These are phyloP conservation scores for Cebidichthys violaceus DNA, from an alignment of 2,113 vertebrate species.

Conservation along the genomic window DNA sequence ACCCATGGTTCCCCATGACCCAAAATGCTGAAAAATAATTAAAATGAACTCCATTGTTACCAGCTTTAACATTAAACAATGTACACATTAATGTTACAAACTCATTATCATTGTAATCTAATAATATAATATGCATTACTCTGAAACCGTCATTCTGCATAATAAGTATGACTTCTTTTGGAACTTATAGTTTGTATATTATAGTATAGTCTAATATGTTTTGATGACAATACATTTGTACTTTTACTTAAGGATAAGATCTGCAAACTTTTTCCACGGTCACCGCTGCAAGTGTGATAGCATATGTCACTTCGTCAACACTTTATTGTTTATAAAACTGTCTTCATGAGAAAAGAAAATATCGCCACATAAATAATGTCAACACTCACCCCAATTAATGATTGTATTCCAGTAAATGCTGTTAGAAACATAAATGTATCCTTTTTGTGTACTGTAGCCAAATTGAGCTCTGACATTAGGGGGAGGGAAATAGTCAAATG, in stretches of 20 bases:
- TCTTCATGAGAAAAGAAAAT: neutral
- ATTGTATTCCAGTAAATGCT: neutral
- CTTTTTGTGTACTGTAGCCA: neutral
- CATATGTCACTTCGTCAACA: slow-evolving; percentile 12
- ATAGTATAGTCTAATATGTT: neutral
- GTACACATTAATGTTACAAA: neutral
- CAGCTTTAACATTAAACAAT: neutral
- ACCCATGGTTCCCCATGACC: neutral
- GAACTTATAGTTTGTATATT: too few relatives aligned
- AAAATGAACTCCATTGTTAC: neutral
- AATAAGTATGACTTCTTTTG: neutral
- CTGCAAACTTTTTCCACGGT: neutral
- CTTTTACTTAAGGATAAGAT: neutral
- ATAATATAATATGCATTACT: neutral
- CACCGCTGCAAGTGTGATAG: neutral
- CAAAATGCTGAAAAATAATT: too few relatives aligned
- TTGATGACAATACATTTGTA: neutral
- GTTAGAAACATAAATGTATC: neutral
- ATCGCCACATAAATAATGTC: neutral
- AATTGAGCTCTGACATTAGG: neutral
- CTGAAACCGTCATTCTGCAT: neutral
- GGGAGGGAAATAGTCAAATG: neutral
- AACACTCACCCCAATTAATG: neutral
- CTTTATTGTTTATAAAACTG: slow-evolving; percentile 2
- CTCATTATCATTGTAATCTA: neutral